Evolutionary conservation across 2,888 invertebrate genomes (phyloP), one percentile per base, ranked within the genome.

Genomic region (Bruchidius siliquastri): DNA sequence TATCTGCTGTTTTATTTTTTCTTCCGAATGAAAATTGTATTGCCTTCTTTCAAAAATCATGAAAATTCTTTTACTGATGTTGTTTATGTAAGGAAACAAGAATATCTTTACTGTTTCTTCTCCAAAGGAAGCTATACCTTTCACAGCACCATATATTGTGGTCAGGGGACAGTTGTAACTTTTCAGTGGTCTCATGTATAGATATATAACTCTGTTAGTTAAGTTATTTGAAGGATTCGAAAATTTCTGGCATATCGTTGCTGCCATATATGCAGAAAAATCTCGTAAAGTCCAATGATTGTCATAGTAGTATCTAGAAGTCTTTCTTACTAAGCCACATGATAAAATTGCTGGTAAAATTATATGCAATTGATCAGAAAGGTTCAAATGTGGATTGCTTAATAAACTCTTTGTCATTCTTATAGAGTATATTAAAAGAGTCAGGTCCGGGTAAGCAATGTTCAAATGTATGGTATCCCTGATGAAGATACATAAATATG

Each of bases 251-350:
- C 82, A 82, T 70, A 83, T 80, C 6, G 79, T 74, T 6, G 79
- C 80, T 0, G 81, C 78, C 21, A 83, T 77, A 75, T 80, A 81
- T 20, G 81, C 79, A 26, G 83, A 81, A 78, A 83, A 83, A 75
- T 83, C 83, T 72, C 84, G 74, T 66, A 84, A 77, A 18, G 82
- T 82, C 84, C 84, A 84, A 68, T 84, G 84, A 71, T 84, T 84
- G 72, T 84, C 83, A 30, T 81, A 78, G 69, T 80, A 80, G 76
- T 83, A 82, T 77, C 82, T 83, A 74, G 81, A 81, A 26, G 83
- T 82, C 77, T 79, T 80, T 71, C 77, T 81, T 0, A 83, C 76
- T 67, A 84, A 67, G 0, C 77, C 79, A 74, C 84, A 84, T 0
- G 83, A 83, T 20, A 83, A 73, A 49, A 83, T 73, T 0, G 81